Evolutionary conservation across 2,888 invertebrate genomes (phyloP).

Genomic region (Andrena flavipes): DNA sequence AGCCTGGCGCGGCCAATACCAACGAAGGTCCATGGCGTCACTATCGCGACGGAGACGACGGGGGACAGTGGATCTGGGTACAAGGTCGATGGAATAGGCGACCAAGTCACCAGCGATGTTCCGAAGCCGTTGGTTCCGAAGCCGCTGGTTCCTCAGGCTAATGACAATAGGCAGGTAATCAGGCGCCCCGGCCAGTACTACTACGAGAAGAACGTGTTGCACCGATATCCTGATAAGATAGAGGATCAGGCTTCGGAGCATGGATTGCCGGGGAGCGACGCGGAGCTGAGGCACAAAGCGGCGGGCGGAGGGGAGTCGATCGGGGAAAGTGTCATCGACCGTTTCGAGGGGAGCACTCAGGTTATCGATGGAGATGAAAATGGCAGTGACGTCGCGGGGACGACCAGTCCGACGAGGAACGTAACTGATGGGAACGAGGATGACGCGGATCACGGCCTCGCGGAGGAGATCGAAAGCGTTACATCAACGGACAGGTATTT

Average conservation of each 20-base stretch:
- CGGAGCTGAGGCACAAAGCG: constrained; percentile 21
- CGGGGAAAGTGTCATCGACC: neutral
- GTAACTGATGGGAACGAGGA: constrained; percentile 19
- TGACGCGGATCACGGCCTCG: constrained; percentile 17
- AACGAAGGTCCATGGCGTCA: constrained; percentile 60
- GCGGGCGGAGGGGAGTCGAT: neutral
- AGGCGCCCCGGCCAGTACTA: constrained; percentile 72
- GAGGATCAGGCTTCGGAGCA: constrained; percentile 5
- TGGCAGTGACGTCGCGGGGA: neutral
- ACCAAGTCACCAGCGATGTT: constrained; percentile 51
- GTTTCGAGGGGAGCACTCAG: constrained; percentile 2
- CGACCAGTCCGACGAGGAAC: constrained; percentile 42
- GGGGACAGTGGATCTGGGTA: constrained; percentile 40
- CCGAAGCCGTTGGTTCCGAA: constrained; percentile 59
- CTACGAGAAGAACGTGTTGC: constrained; percentile 74
- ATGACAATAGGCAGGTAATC: neutral
- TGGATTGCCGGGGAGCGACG: neutral
- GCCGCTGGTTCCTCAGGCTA: constrained; percentile 41
- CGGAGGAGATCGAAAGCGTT: neutral
- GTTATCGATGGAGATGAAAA: constrained; percentile 14
- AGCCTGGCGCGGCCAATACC: constrained; percentile 40
- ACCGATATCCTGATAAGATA: constrained; percentile 69
- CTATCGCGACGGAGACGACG: constrained; percentile 55
- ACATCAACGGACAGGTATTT: constrained; percentile 45
- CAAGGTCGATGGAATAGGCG: constrained; percentile 24